Conservation (phyloP, 2,113 vertebrate genomes). For the Oryzias woworae region DNA sequence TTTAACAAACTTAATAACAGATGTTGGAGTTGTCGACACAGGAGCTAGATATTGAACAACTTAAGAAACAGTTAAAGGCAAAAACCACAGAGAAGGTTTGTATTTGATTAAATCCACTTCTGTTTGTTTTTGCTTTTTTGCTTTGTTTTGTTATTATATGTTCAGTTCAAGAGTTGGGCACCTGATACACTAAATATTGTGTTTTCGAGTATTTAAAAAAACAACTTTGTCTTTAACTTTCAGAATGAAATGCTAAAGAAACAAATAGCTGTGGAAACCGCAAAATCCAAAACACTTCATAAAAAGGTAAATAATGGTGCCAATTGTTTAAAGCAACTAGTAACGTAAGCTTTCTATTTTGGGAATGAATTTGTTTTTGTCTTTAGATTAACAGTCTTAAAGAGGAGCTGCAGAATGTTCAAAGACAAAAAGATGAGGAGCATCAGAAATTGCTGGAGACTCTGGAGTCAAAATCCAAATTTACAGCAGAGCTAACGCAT, state of each 20-base stretch:
- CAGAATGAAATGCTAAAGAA: conserved; percentile 87
- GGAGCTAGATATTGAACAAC: conserved; percentile 74
- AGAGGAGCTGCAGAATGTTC: conserved; percentile 73
- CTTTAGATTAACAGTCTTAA: conserved; percentile 81
- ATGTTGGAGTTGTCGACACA: conserved; percentile 78
- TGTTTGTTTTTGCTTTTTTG: background rate
- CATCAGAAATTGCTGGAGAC: conserved; percentile 76
- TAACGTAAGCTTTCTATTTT: background rate
- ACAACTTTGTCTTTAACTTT: conserved; percentile 33
- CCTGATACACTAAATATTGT: conserved; percentile 1
- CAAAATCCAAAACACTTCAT: conserved; percentile 78
- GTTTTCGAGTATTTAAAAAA: too few relatives aligned
- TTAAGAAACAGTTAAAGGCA: conserved; percentile 80
- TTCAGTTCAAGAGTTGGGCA: background rate
- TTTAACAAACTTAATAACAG: conserved; percentile 67
- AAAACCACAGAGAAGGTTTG: conserved; percentile 80
- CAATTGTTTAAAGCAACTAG: too few relatives aligned
- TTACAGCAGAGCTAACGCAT: conserved; percentile 78
- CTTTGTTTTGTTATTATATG: background rate
- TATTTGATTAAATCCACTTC: background rate
- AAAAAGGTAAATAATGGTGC: conserved; percentile 57
- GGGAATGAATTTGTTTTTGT: conserved; percentile 13
- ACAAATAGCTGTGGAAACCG: conserved; percentile 79
- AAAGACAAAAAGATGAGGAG: conserved; percentile 73
- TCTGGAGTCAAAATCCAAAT: conserved; percentile 73